phyloP scores from a whole-genome alignment of 2,888 invertebrate species.

The Amphipoea lucens region DNA sequence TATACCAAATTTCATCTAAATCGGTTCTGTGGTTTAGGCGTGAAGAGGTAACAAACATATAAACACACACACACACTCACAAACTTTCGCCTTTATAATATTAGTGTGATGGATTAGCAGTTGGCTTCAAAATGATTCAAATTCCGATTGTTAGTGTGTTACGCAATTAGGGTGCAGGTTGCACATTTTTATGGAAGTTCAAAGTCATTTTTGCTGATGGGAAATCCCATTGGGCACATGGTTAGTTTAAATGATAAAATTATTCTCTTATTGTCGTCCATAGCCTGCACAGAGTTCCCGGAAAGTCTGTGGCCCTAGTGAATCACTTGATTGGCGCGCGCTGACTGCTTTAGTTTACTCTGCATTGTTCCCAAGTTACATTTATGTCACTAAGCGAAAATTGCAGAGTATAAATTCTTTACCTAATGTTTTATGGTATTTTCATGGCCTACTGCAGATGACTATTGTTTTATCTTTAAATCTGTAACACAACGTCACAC shows the following conservation, averaged over 20 bases:
- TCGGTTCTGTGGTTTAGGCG: too few relatives aligned
- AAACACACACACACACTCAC: too few relatives aligned
- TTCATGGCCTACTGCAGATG: not conserved
- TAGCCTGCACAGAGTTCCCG: not conserved
- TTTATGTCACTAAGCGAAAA: not conserved
- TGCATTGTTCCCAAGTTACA: not conserved
- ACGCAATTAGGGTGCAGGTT: too few relatives aligned
- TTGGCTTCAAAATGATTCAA: too few relatives aligned
- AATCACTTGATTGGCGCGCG: not conserved
- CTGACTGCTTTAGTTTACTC: not conserved
- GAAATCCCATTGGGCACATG: not conserved
- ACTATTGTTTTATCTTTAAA: not conserved
- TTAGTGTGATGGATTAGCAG: too few relatives aligned
- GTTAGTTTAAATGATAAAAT: not conserved
- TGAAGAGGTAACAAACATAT: too few relatives aligned
- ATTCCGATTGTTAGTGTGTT: too few relatives aligned
- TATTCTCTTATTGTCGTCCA: not conserved
- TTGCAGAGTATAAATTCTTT: not conserved
- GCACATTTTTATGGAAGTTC: too few relatives aligned
- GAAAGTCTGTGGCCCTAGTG: not conserved
- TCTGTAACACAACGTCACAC: not conserved
- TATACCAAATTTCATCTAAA: too few relatives aligned
- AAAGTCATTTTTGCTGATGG: not conserved
- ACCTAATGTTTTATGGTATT: not conserved
- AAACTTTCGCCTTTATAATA: too few relatives aligned